phyloP scores from a whole-genome alignment of 2,797 vertebrate genomes.

The Labeo calbasu region DNA sequence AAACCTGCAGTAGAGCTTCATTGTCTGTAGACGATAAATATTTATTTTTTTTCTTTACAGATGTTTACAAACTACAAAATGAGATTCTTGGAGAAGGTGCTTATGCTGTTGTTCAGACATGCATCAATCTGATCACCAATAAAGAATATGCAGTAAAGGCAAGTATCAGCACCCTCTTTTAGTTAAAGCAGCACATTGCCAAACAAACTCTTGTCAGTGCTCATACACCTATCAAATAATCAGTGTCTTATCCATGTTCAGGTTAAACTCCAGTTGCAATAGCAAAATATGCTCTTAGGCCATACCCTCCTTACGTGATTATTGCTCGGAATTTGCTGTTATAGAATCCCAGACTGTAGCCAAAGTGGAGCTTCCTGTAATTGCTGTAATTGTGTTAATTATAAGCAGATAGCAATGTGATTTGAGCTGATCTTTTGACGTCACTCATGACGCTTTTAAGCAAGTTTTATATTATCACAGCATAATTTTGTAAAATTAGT shows the following conservation, averaged over 20 bases:
- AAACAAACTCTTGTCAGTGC: not conserved
- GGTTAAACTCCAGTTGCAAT: not conserved
- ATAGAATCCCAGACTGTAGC: not conserved
- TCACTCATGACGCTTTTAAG: not conserved
- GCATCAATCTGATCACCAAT: slow-evolving; percentile 92
- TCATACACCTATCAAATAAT: not conserved
- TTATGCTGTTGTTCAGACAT: slow-evolving; percentile 93
- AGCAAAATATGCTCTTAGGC: not conserved
- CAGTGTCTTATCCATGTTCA: not conserved
- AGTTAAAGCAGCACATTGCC: not conserved
- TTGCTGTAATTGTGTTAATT: not conserved
- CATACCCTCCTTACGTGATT: not conserved
- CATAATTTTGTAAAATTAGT: not conserved
- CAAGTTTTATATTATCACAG: not conserved
- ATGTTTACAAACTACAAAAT: slow-evolving; percentile 94
- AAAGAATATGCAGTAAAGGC: slow-evolving; percentile 97
- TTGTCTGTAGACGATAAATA: not conserved
- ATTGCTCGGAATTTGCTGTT: not conserved
- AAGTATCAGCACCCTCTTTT: slow-evolving; percentile 61
- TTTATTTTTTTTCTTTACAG: slow-evolving; percentile 71
- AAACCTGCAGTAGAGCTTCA: not conserved
- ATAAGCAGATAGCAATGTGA: not conserved
- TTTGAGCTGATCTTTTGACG: not conserved
- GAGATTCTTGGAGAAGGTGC: slow-evolving; percentile 95
- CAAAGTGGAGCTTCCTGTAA: not conserved